Percentiles rank a stretch among this genome's conserved stretches.
Evolutionary conservation across 2,113 vertebrate species (phyloP).

Genomic region (Desmodus rotundus): DNA sequence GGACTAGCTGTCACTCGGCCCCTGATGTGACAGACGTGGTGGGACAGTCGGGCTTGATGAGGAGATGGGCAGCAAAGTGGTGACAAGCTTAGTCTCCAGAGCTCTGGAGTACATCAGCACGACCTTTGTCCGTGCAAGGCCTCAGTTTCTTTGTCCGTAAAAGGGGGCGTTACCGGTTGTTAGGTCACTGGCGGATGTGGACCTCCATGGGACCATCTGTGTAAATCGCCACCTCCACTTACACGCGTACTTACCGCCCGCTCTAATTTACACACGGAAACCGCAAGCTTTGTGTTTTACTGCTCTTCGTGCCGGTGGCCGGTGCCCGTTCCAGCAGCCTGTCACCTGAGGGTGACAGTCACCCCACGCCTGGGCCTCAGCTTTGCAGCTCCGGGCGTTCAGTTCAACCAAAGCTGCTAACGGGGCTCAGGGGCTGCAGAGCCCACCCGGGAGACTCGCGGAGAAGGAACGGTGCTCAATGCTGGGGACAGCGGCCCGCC

Average conservation of each 20-base stretch:
- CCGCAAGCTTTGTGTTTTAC: background rate
- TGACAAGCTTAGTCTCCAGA: background rate
- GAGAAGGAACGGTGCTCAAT: background rate
- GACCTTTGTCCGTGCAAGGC: background rate
- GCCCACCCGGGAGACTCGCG: background rate
- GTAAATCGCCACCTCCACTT: background rate
- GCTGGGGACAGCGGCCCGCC: background rate
- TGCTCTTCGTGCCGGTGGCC: background rate
- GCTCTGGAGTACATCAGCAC: background rate
- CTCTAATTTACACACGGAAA: background rate
- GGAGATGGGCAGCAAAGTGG: background rate
- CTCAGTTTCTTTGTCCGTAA: background rate
- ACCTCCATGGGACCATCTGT: background rate
- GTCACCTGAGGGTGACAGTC: background rate
- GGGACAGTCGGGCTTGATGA: background rate
- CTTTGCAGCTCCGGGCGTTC: background rate
- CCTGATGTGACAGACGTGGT: fast-evolving
- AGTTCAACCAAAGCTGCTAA: background rate
- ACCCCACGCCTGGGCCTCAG: background rate
- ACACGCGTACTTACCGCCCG: background rate
- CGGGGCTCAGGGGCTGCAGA: background rate
- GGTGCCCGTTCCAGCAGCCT: background rate
- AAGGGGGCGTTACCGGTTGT: background rate
- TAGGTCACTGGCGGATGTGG: background rate
- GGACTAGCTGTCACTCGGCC: fast-evolving